Evolutionary conservation across 2,113 vertebrate genomes (phyloP).

Genomic region (Chauna torquata): DNA sequence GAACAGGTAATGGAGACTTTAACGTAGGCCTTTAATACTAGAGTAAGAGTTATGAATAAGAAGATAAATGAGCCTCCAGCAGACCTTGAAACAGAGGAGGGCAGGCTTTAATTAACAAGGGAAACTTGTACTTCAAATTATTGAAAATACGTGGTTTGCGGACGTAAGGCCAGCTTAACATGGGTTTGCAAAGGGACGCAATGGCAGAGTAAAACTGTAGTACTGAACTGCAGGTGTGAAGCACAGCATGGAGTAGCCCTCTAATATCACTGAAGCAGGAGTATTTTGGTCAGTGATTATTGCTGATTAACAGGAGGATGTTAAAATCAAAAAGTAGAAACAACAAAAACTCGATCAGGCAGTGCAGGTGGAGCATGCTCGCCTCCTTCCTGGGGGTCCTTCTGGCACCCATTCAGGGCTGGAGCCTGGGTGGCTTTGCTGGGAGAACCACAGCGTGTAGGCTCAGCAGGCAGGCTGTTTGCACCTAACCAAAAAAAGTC

Average conservation of each 20-base stretch:
- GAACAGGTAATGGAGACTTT: not conserved
- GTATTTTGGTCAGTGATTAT: not conserved
- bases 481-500: not conserved
- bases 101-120: not conserved
- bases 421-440: too few relatives aligned
- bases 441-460: accelerated
- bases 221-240: not conserved
- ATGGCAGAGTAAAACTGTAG: not conserved
- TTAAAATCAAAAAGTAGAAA: not conserved
- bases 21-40: not conserved
- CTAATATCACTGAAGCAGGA: not conserved
- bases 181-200: not conserved
- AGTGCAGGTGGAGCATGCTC: too few relatives aligned
- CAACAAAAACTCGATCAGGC: not conserved
- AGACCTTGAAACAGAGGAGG: not conserved
- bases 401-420: accelerated
- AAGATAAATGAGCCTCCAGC: not conserved
- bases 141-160: not conserved
- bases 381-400: not conserved
- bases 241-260: not conserved
- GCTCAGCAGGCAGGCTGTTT: not conserved
- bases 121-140: not conserved
- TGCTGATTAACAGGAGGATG: not conserved
- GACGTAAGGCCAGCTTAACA: not conserved
- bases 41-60: not conserved